These are phyloP conservation scores for Hippocampus mohnikei DNA, from an alignment of 2,113 vertebrate genomes.

Conservation along the genomic window DNA sequence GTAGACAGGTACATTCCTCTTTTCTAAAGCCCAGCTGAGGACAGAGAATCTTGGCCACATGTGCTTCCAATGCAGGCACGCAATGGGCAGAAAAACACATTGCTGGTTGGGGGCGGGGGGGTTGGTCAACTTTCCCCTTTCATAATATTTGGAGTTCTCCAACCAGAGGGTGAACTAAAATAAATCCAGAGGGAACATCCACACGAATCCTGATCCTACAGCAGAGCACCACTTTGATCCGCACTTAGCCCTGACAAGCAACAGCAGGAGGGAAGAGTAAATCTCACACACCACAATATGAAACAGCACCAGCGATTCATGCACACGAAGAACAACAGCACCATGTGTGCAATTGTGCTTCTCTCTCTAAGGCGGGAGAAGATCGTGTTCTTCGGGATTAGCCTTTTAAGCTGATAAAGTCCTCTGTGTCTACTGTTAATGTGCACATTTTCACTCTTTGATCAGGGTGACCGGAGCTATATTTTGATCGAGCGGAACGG, in stretches of 20 bases:
- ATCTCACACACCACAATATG: slow-evolving; percentile 46
- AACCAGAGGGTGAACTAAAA: slow-evolving; percentile 68
- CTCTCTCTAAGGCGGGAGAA: not conserved
- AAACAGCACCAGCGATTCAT: slow-evolving; percentile 28
- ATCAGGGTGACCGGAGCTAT: not conserved
- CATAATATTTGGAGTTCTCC: slow-evolving; percentile 74
- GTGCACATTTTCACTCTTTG: not conserved
- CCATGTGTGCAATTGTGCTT: slow-evolving; percentile 8
- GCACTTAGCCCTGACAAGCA: slow-evolving; percentile 51
- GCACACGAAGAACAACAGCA: slow-evolving; percentile 35
- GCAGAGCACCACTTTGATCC: slow-evolving; percentile 59
- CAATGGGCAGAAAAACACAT: slow-evolving; percentile 44
- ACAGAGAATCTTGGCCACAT: slow-evolving; percentile 48
- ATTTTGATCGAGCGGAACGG: not conserved
- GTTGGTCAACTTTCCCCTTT: slow-evolving; percentile 67
- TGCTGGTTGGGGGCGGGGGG: slow-evolving; percentile 35
- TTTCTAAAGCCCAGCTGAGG: slow-evolving; percentile 9
- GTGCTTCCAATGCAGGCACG: slow-evolving; percentile 64
- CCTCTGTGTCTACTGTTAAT: not conserved
- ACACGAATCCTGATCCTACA: slow-evolving; percentile 50
- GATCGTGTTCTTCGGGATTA: not conserved
- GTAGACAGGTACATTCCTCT: slow-evolving; percentile 33
- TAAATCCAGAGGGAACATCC: slow-evolving; percentile 59
- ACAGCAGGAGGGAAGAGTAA: slow-evolving; percentile 52
- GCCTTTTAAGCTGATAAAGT: not conserved